Conservation (phyloP, 2,888 invertebrate species). For the Oscheius onirici region DNA sequence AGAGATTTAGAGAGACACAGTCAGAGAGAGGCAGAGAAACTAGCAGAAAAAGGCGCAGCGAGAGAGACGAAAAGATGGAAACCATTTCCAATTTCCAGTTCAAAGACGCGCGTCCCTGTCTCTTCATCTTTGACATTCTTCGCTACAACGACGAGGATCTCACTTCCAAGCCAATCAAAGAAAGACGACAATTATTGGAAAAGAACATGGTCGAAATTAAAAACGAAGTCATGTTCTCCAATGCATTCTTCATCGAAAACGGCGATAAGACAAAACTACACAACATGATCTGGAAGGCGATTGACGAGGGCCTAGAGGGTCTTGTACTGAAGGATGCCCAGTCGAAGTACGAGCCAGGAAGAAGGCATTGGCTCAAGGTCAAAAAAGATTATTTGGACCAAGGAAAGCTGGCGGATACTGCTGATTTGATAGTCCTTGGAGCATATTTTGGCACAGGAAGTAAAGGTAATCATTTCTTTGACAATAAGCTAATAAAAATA, state of each 20-base stretch:
- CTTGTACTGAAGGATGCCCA: conserved; percentile 86
- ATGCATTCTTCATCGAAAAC: conserved; percentile 77
- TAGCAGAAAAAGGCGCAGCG: too few relatives aligned
- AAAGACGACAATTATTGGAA: conserved; percentile 82
- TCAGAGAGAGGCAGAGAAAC: too few relatives aligned
- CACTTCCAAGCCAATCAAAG: conserved; percentile 78
- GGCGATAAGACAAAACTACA: conserved; percentile 80
- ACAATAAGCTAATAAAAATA: too few relatives aligned
- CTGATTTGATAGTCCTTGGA: conserved; percentile 90
- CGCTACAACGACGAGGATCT: conserved; percentile 88
- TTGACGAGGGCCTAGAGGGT: conserved; percentile 88
- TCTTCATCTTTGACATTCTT: conserved; percentile 93
- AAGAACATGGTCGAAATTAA: conserved; percentile 85
- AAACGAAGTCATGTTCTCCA: conserved; percentile 87
- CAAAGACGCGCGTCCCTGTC: conserved; percentile 84
- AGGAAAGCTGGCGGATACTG: conserved; percentile 93
- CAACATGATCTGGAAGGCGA: conserved; percentile 85
- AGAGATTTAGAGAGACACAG: too few relatives aligned
- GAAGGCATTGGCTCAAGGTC: conserved; percentile 93
- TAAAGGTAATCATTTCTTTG: conserved; percentile 77
- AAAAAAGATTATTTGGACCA: conserved; percentile 93
- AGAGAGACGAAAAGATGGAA: too few relatives aligned
- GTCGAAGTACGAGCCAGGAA: conserved; percentile 89
- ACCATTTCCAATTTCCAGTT: conserved; percentile 24
- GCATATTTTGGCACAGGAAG: conserved; percentile 94